Base-by-base conservation (phyloP, 92 coral and sea anemone genomes). In the Siderastrea siderea region DNA sequence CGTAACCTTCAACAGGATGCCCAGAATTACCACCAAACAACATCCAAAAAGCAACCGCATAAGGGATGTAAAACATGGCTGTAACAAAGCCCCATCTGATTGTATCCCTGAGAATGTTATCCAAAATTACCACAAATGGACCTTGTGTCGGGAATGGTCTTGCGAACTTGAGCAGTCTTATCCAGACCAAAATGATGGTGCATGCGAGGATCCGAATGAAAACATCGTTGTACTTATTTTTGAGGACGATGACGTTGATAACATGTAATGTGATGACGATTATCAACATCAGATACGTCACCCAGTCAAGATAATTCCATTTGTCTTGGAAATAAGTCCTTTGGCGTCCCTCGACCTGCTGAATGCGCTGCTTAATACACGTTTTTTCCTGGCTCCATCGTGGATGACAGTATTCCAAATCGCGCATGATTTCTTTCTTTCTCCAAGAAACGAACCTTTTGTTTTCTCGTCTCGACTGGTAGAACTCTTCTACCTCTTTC, bases 261-360 rank as follows among this genome's bases (percentile, higher is more conserved):
- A 78, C 17, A 53, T 85, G 92, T 46, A 84, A 48, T 51, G 77
- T 79, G 52, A 84, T 74, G 2, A 82, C 89, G 26, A 85, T 49
- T 12, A 89, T 70, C 3, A 89, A 77, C 89, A 89, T 89, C 44
- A 84, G 38, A 70, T 84, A 84, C 5, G 92, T 85, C 38, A 91
- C 80, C 96, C 96, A 93, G 78, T 93, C 96, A 46, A 90, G 71
- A 54, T 82, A 90, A 59, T 93, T 93, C 96, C 96, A 93, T 45
- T 17, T 74, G 69, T 93, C 96, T 65, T 90, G 89, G 52, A 93
- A 93, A 58, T 93, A 93, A 3, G 91, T 63, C 55, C 57, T 70
- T 47, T 73, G 50, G n/a, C 84, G 81, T 16, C 84, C 68, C 19
- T 91, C 84, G 12, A 87, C 17, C 67, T 81, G 66, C 1, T 54